Conservation (phyloP, 1,140 invertebrate genomes). For the Kradibia gibbosae region DNA sequence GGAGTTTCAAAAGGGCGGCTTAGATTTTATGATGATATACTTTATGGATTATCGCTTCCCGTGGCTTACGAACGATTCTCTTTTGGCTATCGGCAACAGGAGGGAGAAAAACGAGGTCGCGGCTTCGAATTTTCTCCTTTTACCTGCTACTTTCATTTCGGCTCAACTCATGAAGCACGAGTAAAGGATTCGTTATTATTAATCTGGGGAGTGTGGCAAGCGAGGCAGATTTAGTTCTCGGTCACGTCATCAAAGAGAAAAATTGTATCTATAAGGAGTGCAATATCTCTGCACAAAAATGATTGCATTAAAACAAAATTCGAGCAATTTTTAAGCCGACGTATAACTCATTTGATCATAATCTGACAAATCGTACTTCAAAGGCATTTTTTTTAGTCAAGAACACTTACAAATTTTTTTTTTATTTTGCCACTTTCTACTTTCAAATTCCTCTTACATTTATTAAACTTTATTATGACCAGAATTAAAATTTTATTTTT, state of each 20-base stretch:
- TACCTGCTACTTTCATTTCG: neutral
- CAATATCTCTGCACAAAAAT: conserved; percentile 1
- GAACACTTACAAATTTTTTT: neutral
- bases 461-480: neutral
- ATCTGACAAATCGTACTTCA: neutral
- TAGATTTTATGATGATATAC: conserved; percentile 28
- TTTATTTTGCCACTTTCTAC: neutral
- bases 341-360: neutral
- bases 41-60: conserved; percentile 30
- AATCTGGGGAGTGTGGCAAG: neutral
- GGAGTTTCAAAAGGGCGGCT: conserved; percentile 15
- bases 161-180: neutral
- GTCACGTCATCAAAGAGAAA: neutral
- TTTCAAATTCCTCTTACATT: neutral
- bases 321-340: neutral
- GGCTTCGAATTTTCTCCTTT: neutral
- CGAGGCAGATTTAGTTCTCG: neutral
- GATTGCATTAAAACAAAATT: neutral
- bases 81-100: neutral
- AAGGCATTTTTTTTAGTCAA: neutral
- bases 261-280: conserved; percentile 3
- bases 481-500: neutral
- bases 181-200: conserved; percentile 20
- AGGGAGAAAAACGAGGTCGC: conserved; percentile 11
- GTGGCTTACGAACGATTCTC: neutral